Percentiles rank a stretch among this genome's conserved stretches.
Evolutionary conservation across 2,113 vertebrate species (phyloP).

Genomic region (Cettia cetti): DNA sequence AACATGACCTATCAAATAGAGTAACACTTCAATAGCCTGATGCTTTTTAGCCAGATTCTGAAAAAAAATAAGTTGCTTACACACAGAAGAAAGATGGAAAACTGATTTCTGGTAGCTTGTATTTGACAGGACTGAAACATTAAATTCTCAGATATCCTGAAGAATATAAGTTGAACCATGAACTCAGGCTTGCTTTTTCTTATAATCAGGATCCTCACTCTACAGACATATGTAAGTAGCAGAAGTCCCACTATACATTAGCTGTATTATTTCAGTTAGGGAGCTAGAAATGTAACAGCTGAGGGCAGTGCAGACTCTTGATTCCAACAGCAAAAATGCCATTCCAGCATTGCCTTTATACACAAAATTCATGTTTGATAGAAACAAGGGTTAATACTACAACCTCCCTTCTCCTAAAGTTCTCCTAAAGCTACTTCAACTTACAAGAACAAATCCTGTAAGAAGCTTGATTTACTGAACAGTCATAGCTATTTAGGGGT

Average conservation of each 20-base stretch:
- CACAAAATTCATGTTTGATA: not conserved
- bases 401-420: not conserved
- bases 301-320: not conserved
- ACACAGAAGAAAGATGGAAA: not conserved
- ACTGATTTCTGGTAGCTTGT: not conserved
- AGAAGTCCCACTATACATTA: not conserved
- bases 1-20: constrained; percentile 82
- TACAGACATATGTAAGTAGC: not conserved
- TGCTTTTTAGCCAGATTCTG: not conserved
- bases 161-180: not conserved
- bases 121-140: not conserved
- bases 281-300: not conserved
- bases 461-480: not conserved
- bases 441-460: not conserved
- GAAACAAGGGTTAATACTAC: not conserved
- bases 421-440: not conserved
- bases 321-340: not conserved
- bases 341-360: not conserved
- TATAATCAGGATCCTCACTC: not conserved
- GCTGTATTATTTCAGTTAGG: not conserved
- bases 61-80: not conserved
- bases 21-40: not conserved
- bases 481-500: not conserved
- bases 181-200: not conserved
- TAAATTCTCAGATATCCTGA: not conserved